These are phyloP conservation scores for Chelonus formosanus DNA, from an alignment of 2,888 invertebrate species.

Conservation along the genomic window DNA sequence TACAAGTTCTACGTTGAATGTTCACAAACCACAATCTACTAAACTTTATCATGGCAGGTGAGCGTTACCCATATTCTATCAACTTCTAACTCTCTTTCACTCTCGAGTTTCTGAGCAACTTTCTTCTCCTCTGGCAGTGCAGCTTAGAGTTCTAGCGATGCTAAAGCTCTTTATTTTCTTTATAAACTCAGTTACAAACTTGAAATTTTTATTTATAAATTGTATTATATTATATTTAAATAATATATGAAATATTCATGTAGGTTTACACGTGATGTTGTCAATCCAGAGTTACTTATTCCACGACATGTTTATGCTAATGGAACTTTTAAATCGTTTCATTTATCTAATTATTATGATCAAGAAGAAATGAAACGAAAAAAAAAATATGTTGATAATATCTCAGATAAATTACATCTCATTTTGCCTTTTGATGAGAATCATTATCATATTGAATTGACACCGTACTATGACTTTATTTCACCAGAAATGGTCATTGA, in stretches of 20 bases:
- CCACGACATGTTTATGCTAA: conserved; percentile 64
- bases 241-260: conserved; percentile 35
- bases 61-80: conserved; percentile 33
- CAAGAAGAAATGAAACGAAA: conserved; percentile 33
- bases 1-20: conserved; percentile 12
- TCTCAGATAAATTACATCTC: conserved; percentile 52
- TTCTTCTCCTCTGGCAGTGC: not conserved
- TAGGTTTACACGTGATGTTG: conserved; percentile 67
- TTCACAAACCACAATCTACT: conserved; percentile 29
- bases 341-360: conserved; percentile 65
- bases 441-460: conserved; percentile 65
- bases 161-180: conserved; percentile 8
- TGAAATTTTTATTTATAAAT: not conserved
- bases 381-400: conserved; percentile 5
- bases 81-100: conserved; percentile 13
- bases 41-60: conserved; percentile 55
- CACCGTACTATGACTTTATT: conserved; percentile 67
- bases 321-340: conserved; percentile 65
- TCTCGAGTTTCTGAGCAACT: conserved; percentile 9
- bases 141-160: not conserved
- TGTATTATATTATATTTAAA: not conserved
- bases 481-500: conserved; percentile 76
- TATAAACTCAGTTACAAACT: not conserved
- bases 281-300: conserved; percentile 64
- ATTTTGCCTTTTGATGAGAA: conserved; percentile 53